Percentiles rank a stretch among this genome's conserved stretches.
Conservation (phyloP, 2,113 vertebrate species). For the Neolamprologus tretocephalus region DNA sequence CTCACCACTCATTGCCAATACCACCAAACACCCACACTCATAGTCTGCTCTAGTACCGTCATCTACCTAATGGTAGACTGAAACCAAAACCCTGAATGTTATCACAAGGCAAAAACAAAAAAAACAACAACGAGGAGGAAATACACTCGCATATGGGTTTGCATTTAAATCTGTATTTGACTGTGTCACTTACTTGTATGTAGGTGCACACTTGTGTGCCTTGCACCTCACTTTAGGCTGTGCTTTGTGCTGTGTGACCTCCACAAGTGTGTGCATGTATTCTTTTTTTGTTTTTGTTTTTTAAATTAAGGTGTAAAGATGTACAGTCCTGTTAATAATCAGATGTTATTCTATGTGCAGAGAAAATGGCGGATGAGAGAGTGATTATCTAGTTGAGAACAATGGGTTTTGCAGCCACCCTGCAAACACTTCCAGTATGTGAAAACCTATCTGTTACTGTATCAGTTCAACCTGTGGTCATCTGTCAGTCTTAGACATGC, state of each 20-base stretch:
- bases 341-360: background rate
- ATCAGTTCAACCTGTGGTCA: background rate
- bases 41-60: background rate
- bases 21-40: background rate
- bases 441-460: background rate
- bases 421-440: background rate
- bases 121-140: background rate
- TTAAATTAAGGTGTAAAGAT: background rate
- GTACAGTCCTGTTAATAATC: background rate
- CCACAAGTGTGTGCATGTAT: background rate
- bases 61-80: background rate
- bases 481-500: background rate
- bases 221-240: background rate
- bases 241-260: background rate
- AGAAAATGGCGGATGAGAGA: background rate
- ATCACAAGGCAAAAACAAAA: background rate
- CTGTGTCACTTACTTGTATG: background rate
- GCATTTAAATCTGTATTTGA: background rate
- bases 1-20: background rate
- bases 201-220: background rate
- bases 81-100: background rate
- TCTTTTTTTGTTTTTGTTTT: background rate
- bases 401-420: background rate
- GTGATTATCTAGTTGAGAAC: constrained; percentile 24
- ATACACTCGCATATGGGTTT: background rate